Evolutionary conservation across 2,113 vertebrate species (phyloP), one percentile per base, ranked within the genome.

Genomic region (Excalfactoria chinensis): DNA sequence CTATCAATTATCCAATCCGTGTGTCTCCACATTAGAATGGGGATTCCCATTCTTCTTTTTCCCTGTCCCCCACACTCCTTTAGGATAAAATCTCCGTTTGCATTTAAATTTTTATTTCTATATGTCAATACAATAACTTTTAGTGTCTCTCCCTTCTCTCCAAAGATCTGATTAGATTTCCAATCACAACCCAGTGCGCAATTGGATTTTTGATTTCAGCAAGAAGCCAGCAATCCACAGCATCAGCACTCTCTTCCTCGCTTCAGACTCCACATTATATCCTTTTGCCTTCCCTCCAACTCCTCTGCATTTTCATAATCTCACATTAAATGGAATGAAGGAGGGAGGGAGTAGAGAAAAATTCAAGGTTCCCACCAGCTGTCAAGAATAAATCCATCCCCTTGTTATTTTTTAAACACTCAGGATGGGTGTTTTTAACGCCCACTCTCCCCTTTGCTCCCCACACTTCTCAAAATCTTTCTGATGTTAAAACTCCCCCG

Each of bases 121-220:
- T 26, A 64, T 76, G 13, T 84, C 81, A 89, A 94, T 94, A 79
- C 56, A 69, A 85, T 76, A 93, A 96, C 78, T 95, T 95, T 91
- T 46, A 78, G 78, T 77, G 64, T 69, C 46, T 95, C 59, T 84
- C 71, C 63, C 92, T 89, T 94, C 84, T 82, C 74, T 95, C 95
- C 97, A 88, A 94, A 95, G 96, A 98, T 98, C 98, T 98, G 98
- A 99, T 99, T 99, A 98, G 98, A 98, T 99, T 99, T 98, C 98
- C 98, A 98, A 98, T 98, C 99, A 99, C 98, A 99, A 97, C 97
- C 98, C 98, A 98, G 98, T 99, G 98, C 98, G 98, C 98, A 98
- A 98, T 96, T 96, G 98, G 97, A 96, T 96, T 97, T 96, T 97
- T 96, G 85, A 95, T 97, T 97, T 97, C 96, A 97, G 96, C 96